Evolutionary conservation across 2,888 invertebrate genomes (phyloP).

Genomic region (Cheilosia grossa): DNA sequence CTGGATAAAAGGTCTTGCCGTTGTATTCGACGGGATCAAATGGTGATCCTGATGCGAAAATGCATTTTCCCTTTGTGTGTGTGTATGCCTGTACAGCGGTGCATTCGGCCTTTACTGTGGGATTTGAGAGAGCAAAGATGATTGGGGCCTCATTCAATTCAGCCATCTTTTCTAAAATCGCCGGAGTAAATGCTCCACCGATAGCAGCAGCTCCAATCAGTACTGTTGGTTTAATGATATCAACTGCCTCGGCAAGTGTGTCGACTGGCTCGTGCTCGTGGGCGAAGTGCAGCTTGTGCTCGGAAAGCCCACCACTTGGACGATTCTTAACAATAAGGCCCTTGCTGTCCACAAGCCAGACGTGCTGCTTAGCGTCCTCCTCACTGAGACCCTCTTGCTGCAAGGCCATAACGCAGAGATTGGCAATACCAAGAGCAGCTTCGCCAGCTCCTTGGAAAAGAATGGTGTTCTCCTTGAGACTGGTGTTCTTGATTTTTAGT

Average conservation of each 20-base stretch:
- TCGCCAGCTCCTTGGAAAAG: conserved; percentile 99
- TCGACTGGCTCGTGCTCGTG: conserved; percentile 90
- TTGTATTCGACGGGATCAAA: conserved; percentile 93
- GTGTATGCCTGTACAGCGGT: conserved; percentile 99
- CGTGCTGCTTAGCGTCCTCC: conserved; percentile 90
- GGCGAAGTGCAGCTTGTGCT: conserved; percentile 93
- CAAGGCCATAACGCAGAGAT: conserved; percentile 97
- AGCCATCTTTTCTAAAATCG: conserved; percentile 94
- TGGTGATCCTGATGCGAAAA: conserved; percentile 99
- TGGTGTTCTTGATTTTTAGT: conserved; percentile 91
- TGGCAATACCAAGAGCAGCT: conserved; percentile 97
- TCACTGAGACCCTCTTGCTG: conserved; percentile 90
- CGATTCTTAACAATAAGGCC: conserved; percentile 96
- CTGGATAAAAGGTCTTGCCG: conserved; percentile 92
- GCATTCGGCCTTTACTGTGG: conserved; percentile 98
- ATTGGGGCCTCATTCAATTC: conserved; percentile 92
- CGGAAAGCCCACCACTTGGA: conserved; percentile 90
- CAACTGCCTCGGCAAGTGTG: conserved; percentile 92
- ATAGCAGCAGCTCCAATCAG: conserved; percentile 98
- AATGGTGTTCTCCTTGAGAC: conserved; percentile 92
- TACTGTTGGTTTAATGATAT: conserved; percentile 92
- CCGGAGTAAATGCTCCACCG: conserved; percentile 95
- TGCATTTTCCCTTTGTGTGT: conserved; percentile 93
- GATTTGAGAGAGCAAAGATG: conserved; percentile 99
- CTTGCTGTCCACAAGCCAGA: conserved; percentile 98